These are phyloP conservation scores for Peromyscus melanophrys DNA, from an alignment of 2,797 vertebrate species.

Conservation along the genomic window DNA sequence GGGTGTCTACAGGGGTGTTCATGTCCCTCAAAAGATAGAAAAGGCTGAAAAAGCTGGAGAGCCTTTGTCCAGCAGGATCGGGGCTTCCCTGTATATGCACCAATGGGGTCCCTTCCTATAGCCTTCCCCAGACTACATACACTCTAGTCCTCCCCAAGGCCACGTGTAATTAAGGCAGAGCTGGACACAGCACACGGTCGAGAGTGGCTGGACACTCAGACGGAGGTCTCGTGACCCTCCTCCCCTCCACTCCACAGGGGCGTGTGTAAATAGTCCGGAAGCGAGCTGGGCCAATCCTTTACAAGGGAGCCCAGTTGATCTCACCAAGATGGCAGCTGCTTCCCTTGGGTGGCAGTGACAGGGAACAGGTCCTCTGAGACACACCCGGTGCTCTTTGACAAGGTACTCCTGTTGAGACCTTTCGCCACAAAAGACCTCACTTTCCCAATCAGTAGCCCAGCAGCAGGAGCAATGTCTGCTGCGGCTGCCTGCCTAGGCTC, in stretches of 20 bases:
- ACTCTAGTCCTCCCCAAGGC: not conserved
- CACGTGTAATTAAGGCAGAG: not conserved
- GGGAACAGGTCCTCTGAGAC: not conserved
- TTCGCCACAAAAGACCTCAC: not conserved
- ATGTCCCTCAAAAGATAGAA: not conserved
- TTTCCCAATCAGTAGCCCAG: not conserved
- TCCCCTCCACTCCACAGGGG: accelerated
- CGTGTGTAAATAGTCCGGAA: not conserved
- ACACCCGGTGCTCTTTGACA: not conserved
- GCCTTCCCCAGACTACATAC: not conserved
- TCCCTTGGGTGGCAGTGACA: not conserved
- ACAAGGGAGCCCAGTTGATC: not conserved
- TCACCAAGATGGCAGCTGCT: not conserved
- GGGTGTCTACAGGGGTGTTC: not conserved
- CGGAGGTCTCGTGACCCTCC: not conserved
- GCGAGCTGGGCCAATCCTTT: not conserved
- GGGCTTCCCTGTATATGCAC: not conserved
- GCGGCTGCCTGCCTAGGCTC: not conserved
- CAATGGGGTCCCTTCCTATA: not conserved
- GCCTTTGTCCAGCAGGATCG: not conserved
- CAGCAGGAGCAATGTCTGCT: not conserved
- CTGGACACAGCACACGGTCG: not conserved
- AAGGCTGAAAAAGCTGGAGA: not conserved
- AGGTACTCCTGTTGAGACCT: not conserved
- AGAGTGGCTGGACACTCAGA: not conserved